A percentile compares a stretch with the other conserved stretches of the same genome.
These are phyloP conservation scores for Cacatua alba DNA, from an alignment of 2,113 vertebrate species.

Conservation along the genomic window DNA sequence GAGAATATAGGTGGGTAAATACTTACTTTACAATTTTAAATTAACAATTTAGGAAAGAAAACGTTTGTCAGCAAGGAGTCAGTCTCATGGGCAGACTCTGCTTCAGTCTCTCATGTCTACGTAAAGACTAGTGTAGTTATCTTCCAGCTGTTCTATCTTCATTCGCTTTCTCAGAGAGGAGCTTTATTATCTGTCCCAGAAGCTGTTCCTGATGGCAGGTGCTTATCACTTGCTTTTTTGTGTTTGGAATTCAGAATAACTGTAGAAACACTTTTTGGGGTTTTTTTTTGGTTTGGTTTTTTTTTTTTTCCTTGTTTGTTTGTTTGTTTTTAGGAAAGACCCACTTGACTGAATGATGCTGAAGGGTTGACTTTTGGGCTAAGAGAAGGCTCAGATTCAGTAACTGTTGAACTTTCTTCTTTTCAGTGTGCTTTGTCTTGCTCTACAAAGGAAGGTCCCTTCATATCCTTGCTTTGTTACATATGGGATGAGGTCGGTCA, in stretches of 20 bases:
- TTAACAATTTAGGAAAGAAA: neutral
- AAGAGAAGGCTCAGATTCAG: neutral
- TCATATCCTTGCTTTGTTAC: neutral
- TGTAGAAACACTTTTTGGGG: neutral
- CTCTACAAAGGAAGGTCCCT: neutral
- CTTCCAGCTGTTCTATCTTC: neutral
- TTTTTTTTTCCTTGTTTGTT: neutral
- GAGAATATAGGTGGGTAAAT: neutral
- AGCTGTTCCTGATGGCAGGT: neutral
- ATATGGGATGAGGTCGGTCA: neutral
- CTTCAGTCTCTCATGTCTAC: neutral
- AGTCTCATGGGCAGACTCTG: neutral
- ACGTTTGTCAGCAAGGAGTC: neutral
- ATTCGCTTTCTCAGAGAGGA: neutral
- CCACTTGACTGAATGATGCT: neutral
- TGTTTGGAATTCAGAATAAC: neutral
- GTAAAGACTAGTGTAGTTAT: neutral
- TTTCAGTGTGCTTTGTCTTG: neutral
- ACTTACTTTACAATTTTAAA: neutral
- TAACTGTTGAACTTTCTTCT: neutral
- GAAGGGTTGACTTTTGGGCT: neutral
- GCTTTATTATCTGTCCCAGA: neutral
- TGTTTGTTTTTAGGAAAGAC: neutral
- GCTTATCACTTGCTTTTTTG: neutral
- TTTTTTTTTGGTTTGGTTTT: neutral